Evolutionary conservation across 2,113 vertebrate species (phyloP).

Genomic region (Gymnobelideus leadbeateri): DNA sequence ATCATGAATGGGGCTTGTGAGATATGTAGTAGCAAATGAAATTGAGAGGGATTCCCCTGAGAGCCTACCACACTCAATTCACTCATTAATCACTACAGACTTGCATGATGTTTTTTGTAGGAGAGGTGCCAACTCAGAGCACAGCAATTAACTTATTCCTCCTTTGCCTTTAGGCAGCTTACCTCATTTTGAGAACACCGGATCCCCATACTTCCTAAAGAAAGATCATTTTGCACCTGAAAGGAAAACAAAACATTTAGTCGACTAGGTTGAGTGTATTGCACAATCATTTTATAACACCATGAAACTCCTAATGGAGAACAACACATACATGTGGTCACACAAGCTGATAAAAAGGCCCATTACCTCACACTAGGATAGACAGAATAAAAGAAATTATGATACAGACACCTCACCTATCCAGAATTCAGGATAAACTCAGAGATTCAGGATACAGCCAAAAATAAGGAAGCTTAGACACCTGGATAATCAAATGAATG

Average conservation of each 20-base stretch:
- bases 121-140: neutral
- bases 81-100: neutral
- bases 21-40: neutral
- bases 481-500: neutral
- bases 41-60: neutral
- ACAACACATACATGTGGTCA: neutral
- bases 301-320: neutral
- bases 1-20: neutral
- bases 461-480: neutral
- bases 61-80: neutral
- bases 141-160: neutral
- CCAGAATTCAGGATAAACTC: neutral
- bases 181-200: conserved; percentile 84
- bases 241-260: conserved; percentile 8
- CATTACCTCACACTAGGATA: neutral
- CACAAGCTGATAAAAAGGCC: neutral
- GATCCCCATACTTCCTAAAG: conserved; percentile 79
- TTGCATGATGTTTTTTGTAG: neutral
- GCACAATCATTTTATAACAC: neutral
- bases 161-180: conserved; percentile 43
- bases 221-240: conserved; percentile 79
- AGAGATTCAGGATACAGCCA: neutral
- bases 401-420: neutral
- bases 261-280: neutral
- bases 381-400: neutral